Evolutionary conservation across 2,888 invertebrate species (phyloP), one percentile per base, ranked within the genome.

Genomic region (Blomia tropicalis): DNA sequence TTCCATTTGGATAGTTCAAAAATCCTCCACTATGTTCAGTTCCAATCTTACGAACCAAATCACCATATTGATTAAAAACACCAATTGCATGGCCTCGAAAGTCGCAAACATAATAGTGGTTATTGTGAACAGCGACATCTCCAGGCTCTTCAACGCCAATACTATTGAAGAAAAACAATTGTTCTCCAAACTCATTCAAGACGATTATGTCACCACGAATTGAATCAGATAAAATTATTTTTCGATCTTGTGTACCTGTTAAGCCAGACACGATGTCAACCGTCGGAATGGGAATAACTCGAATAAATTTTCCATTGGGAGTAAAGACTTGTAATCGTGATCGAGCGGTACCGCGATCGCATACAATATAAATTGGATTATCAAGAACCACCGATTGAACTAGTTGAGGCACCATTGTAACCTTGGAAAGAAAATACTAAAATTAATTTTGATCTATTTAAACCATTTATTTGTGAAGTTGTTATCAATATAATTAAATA

Each of bases 11-110:
- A 68, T 75, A 76, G 69, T 74, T 75, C 7, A 47, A 14, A 7
- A 47, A n/a, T 22, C 51, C 51, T 47, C 51, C 51, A n/a, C 23
- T 14, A 47, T 25, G 27, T 27, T 76, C 75, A 63, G 72, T 72
- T 58, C 76, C 76, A 66, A 76, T 76, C 17, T 73, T 70, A 4
- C 75, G 70, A 63, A 74, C 64, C 66, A 76, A 76, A 63, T 67
- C 71, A 27, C 76, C 76, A 30, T 74, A 72, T 63, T 74, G 73
- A 67, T 73, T 72, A 68, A 75, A 76, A 1, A 75, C 75, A 47
- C 72, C 74, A 43, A 75, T 75, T 69, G 74, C 75, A 67, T 75
- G 75, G 51, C 75, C 75, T 74, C 76, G 76, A 68, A 76, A 76
- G 67, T 76, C 76, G 69, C 76, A 76, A 27, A 76, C 73, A 68